These are phyloP conservation scores for Zygogramma bicolorata DNA, from an alignment of 2,888 invertebrate genomes.

Conservation along the genomic window DNA sequence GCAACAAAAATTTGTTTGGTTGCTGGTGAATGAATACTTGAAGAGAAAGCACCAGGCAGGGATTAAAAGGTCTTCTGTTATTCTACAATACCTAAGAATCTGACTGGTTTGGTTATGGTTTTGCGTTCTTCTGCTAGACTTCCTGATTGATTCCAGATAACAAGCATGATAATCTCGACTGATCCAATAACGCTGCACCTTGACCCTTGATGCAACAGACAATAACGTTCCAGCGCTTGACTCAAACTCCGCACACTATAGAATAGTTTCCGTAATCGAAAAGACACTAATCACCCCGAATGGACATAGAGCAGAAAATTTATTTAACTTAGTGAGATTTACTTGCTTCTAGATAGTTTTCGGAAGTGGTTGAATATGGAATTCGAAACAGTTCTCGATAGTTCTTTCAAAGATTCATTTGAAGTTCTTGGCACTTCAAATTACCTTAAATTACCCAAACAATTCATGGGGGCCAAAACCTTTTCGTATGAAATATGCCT, in stretches of 20 bases:
- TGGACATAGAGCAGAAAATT: neutral
- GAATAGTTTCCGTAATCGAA: neutral
- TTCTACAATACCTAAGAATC: neutral
- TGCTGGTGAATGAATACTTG: neutral
- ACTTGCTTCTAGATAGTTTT: neutral
- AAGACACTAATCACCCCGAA: neutral
- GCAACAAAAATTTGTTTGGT: too few relatives aligned
- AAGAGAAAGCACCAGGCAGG: neutral
- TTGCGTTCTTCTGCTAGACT: slow-evolving; percentile 4
- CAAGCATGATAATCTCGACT: neutral
- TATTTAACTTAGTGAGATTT: neutral
- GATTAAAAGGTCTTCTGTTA: neutral
- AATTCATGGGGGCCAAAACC: too few relatives aligned
- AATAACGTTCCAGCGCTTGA: neutral
- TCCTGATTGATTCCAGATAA: neutral
- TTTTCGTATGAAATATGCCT: too few relatives aligned
- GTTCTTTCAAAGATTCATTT: too few relatives aligned
- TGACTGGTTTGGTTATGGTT: neutral
- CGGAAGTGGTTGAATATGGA: neutral
- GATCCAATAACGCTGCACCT: neutral
- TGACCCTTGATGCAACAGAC: neutral
- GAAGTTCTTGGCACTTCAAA: too few relatives aligned
- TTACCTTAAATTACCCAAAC: too few relatives aligned
- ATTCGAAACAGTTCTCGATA: neutral
- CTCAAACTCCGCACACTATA: neutral